Percentiles rank a stretch among this genome's conserved stretches.
Evolutionary conservation across 2,888 invertebrate genomes (phyloP).

Genomic region (Metellina segmentata): DNA sequence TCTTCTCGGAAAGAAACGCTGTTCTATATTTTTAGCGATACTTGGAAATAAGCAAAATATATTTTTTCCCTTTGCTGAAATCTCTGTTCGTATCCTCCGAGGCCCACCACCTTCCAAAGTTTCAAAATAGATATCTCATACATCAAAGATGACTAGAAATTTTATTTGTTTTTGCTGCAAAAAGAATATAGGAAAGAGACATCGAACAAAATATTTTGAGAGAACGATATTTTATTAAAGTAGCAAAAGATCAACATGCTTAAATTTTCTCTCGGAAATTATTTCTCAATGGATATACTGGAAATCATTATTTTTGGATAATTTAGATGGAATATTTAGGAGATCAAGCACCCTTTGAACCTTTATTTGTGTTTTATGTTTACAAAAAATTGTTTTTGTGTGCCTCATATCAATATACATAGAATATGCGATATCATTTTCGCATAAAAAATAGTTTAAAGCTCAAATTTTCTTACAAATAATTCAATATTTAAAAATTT

Average conservation of each 20-base stretch:
- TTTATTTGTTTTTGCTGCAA: constrained; percentile 13
- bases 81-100: not conserved
- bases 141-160: constrained; percentile 11
- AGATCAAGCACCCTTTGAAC: no score
- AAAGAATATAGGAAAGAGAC: not conserved
- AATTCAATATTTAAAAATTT: no score
- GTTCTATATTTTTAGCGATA: not conserved
- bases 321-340: no score
- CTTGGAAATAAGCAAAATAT: not conserved
- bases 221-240: not conserved
- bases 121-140: not conserved
- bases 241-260: not conserved
- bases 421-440: no score
- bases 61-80: not conserved
- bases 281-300: not conserved
- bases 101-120: not conserved
- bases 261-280: not conserved
- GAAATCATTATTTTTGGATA: no score
- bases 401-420: no score
- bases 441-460: no score
- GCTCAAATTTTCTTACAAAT: no score
- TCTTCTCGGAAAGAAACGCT: not conserved
- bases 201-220: not conserved
- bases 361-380: no score
- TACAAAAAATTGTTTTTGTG: no score